Evolutionary conservation across 2,888 invertebrate species (phyloP).

Genomic region (Tetropium fuscum): DNA sequence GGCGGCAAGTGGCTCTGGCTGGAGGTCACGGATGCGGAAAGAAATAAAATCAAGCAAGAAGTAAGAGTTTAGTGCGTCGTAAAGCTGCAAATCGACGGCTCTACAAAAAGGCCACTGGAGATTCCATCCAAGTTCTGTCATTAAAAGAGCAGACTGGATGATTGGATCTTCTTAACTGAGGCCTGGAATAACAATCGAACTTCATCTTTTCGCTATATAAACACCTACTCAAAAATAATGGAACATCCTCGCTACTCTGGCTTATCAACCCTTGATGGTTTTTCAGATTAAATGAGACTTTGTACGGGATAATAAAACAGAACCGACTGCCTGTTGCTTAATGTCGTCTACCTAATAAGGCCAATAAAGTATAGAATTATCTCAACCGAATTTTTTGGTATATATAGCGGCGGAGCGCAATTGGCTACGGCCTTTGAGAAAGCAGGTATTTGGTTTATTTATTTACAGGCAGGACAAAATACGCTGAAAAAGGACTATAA

Average conservation of each 20-base stretch:
- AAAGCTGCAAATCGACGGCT: conserved; percentile 56
- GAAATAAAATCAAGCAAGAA: conserved; percentile 51
- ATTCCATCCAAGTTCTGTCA: conserved; percentile 57
- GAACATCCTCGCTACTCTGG: conserved; percentile 35
- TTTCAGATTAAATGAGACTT: conserved; percentile 19
- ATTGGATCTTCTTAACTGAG: conserved; percentile 57
- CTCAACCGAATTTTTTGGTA: too few species aligned
- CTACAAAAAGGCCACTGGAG: conserved; percentile 56
- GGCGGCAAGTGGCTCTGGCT: conserved; percentile 53
- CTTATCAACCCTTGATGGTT: conserved; percentile 31
- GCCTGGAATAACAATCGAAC: conserved; percentile 57
- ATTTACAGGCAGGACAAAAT: too few species aligned
- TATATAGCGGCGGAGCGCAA: too few species aligned
- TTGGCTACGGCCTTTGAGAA: too few species aligned
- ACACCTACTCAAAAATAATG: conserved; percentile 54
- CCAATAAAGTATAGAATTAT: too few species aligned
- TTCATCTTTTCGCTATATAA: conserved; percentile 53
- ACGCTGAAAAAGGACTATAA: too few species aligned
- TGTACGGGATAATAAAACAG: conserved; percentile 16
- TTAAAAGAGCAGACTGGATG: conserved; percentile 59
- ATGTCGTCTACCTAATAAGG: not conserved
- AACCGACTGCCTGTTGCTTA: conserved; percentile 10
- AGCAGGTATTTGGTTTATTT: too few species aligned
- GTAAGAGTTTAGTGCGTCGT: conserved; percentile 57
- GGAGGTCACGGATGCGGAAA: conserved; percentile 58